phyloP scores from a whole-genome alignment of 2,113 vertebrate genomes.

The Thomomys bottae region DNA sequence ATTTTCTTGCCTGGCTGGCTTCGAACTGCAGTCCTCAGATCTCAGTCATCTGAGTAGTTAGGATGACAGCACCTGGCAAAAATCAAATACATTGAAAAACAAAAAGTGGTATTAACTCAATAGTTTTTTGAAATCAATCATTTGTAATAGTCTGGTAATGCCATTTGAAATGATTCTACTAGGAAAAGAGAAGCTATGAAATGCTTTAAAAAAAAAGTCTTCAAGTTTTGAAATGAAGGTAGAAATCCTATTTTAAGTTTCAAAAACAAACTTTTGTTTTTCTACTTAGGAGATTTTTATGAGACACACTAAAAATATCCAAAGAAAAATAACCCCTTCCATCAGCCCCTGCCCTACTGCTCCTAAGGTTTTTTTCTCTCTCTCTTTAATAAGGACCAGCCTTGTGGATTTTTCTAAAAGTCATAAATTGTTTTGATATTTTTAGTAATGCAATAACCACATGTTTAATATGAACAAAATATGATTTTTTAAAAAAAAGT shows the following conservation, averaged over 20 bases:
- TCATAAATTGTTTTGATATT: constrained; percentile 45
- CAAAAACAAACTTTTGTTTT: constrained; percentile 12
- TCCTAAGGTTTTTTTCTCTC: not conserved
- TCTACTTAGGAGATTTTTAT: not conserved
- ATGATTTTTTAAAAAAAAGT: constrained; percentile 4
- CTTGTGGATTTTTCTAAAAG: constrained; percentile 28
- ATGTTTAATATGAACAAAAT: constrained; percentile 44
- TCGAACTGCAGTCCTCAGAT: too few species aligned
- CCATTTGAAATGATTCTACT: not conserved
- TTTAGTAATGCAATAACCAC: constrained; percentile 54
- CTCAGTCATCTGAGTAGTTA: too few species aligned
- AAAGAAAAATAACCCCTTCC: not conserved
- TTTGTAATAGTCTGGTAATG: not conserved
- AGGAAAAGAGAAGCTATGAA: not conserved
- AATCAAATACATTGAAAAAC: not conserved
- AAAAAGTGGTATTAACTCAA: not conserved
- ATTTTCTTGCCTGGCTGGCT: too few species aligned
- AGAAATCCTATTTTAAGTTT: not conserved
- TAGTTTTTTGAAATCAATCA: not conserved
- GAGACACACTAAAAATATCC: constrained; percentile 11
- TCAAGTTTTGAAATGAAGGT: not conserved
- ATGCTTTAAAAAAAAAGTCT: not conserved
- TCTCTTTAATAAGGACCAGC: constrained; percentile 5
- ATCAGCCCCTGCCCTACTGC: not conserved
- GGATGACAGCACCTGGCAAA: too few species aligned